phyloP scores from a whole-genome alignment of 2,888 invertebrate species.

The Listrodromus nycthemerus region DNA sequence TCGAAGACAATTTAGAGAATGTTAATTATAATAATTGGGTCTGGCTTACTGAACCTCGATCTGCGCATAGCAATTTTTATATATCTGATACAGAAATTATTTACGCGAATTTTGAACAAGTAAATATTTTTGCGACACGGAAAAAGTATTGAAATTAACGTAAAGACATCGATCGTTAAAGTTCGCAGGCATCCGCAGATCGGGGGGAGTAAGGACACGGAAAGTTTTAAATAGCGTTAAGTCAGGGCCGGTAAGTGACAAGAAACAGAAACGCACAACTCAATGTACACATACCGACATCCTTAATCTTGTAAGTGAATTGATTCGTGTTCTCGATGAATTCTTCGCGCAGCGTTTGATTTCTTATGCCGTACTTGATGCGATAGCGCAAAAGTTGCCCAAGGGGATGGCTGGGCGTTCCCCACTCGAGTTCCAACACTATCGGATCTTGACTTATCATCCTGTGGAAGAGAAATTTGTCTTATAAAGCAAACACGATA shows the following conservation, averaged over 20 bases:
- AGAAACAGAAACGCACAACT: neutral
- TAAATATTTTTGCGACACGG: no score
- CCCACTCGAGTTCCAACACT: constrained; percentile 97
- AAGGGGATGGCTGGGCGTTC: constrained; percentile 94
- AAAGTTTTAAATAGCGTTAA: no score
- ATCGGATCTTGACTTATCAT: constrained; percentile 94
- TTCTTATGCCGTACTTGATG: constrained; percentile 94
- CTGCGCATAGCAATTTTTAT: no score
- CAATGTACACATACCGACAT: constrained; percentile 85
- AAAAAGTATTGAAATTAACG: neutral
- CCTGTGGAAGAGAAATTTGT: constrained; percentile 84
- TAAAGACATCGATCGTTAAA: neutral
- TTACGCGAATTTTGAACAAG: no score
- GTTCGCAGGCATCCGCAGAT: no score
- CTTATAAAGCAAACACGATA: neutral
- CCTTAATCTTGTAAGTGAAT: constrained; percentile 90
- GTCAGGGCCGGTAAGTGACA: neutral
- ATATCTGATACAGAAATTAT: no score
- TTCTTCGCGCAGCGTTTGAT: constrained; percentile 91
- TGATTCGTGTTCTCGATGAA: constrained; percentile 89
- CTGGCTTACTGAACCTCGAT: no score
- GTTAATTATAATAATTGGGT: neutral
- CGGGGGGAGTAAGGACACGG: no score
- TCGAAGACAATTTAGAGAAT: constrained; percentile 60
- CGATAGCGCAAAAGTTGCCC: constrained; percentile 95